A percentile compares a stretch with the other conserved stretches of the same genome.
Conservation (phyloP, 2,888 invertebrate species). For the Polymixis flavicincta region DNA sequence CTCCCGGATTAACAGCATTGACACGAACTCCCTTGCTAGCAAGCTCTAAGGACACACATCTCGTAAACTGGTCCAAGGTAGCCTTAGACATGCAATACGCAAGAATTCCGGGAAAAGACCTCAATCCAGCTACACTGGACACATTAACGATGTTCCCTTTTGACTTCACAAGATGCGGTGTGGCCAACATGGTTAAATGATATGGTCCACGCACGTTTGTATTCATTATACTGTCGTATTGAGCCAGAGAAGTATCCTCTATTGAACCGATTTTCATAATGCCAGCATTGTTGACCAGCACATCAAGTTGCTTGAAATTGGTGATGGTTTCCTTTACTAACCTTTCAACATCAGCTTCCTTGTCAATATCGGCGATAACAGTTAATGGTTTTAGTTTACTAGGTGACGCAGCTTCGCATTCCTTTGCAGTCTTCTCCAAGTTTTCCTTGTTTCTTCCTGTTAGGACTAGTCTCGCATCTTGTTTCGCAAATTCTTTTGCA, state of each 20-base stretch:
- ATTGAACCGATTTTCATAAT: slow-evolving; percentile 93
- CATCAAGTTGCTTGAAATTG: slow-evolving; percentile 92
- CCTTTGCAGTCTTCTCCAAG: slow-evolving; percentile 90
- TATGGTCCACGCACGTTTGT: slow-evolving; percentile 94
- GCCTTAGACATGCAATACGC: slow-evolving; percentile 97
- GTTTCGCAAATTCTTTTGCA: slow-evolving; percentile 91
- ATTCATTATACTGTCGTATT: slow-evolving; percentile 95
- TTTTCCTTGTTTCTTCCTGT: slow-evolving; percentile 92
- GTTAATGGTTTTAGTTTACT: slow-evolving; percentile 83
- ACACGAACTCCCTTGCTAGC: slow-evolving; percentile 94
- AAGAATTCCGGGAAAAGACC: slow-evolving; percentile 95
- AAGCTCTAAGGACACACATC: slow-evolving; percentile 95
- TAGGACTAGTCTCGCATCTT: slow-evolving; percentile 91
- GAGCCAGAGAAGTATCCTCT: slow-evolving; percentile 94
- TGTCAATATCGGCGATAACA: slow-evolving; percentile 91
- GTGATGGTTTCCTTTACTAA: slow-evolving; percentile 92
- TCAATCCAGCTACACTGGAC: slow-evolving; percentile 95
- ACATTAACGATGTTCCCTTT: slow-evolving; percentile 97
- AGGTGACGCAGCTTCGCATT: slow-evolving; percentile 83
- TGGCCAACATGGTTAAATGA: slow-evolving; percentile 94
- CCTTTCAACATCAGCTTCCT: slow-evolving; percentile 91
- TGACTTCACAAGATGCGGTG: slow-evolving; percentile 93
- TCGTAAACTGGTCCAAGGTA: slow-evolving; percentile 97
- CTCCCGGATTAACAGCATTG: slow-evolving; percentile 97
- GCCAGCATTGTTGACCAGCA: slow-evolving; percentile 96